Conservation (phyloP, 1,140 invertebrate genomes). For the Gerris buenoi region DNA sequence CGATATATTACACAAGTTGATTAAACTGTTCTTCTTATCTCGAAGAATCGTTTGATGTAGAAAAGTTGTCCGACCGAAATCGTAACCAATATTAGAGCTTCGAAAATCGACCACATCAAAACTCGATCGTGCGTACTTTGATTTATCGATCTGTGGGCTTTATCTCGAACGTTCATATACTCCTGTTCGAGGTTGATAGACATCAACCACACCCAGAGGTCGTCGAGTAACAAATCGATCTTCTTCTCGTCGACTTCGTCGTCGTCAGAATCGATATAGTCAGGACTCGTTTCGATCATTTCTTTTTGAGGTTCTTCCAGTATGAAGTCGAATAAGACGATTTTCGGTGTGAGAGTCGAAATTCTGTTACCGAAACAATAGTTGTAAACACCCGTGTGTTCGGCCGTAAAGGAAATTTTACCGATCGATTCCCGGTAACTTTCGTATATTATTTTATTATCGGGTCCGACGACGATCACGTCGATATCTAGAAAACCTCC, state of each 20-base stretch:
- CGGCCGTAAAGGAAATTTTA: conserved; percentile 94
- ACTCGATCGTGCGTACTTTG: conserved; percentile 97
- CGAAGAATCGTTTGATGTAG: too few relatives aligned
- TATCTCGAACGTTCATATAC: conserved; percentile 95
- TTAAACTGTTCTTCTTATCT: too few relatives aligned
- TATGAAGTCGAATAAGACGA: conserved; percentile 95
- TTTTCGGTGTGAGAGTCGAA: conserved; percentile 97
- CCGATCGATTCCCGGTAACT: conserved; percentile 90
- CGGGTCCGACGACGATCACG: conserved; percentile 84
- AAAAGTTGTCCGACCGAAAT: too few relatives aligned
- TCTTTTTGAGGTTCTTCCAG: conserved; percentile 63
- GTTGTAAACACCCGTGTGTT: conserved; percentile 78
- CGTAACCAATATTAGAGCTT: conserved; percentile 80
- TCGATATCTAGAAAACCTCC: conserved; percentile 99
- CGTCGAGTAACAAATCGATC: conserved; percentile 92
- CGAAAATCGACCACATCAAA: conserved; percentile 96
- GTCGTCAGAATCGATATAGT: too few relatives aligned
- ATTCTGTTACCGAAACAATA: conserved; percentile 99
- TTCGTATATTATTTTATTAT: conserved; percentile 74
- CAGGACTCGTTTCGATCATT: conserved; percentile 37
- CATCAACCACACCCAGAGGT: conserved; percentile 74
- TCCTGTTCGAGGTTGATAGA: conserved; percentile 98
- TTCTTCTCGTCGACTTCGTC: conserved; percentile 43
- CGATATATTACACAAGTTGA: too few relatives aligned
- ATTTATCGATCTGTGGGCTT: conserved; percentile 91